These are phyloP conservation scores for Dichetophora obliterata DNA, from an alignment of 2,888 invertebrate genomes.

Conservation along the genomic window DNA sequence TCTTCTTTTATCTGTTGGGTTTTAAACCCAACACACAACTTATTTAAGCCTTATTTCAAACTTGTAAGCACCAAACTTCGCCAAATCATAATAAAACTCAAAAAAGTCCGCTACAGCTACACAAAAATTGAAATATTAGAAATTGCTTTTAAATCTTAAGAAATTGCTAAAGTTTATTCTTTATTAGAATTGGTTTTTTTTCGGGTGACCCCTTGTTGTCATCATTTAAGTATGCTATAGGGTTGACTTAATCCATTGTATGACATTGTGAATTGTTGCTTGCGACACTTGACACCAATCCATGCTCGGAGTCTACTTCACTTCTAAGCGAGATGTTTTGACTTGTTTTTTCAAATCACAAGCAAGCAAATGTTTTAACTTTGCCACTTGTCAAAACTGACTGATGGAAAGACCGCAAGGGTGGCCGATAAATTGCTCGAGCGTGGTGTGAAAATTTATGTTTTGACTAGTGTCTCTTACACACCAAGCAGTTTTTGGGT, in stretches of 20 bases:
- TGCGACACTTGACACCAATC: conserved; percentile 59
- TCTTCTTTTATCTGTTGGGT: too few relatives aligned
- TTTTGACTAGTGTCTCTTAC: neutral
- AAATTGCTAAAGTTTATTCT: too few relatives aligned
- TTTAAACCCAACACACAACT: too few relatives aligned
- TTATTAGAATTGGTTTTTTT: neutral
- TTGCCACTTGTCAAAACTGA: neutral
- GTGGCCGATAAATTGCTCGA: neutral
- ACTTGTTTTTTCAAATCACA: neutral
- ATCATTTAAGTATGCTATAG: neutral
- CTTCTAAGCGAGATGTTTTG: neutral
- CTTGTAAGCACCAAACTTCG: too few relatives aligned
- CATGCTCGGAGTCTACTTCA: neutral
- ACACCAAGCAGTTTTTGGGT: neutral
- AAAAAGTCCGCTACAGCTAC: too few relatives aligned
- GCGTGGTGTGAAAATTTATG: conserved; percentile 24
- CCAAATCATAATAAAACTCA: too few relatives aligned
- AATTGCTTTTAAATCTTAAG: too few relatives aligned
- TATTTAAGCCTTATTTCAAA: too few relatives aligned
- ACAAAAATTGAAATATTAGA: too few relatives aligned
- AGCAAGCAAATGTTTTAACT: neutral
- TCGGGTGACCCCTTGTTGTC: neutral
- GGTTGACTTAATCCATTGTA: neutral
- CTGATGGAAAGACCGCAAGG: neutral
- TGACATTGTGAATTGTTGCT: conserved; percentile 56